Conservation (phyloP, 2,888 invertebrate species). For the Dugesia japonica region DNA sequence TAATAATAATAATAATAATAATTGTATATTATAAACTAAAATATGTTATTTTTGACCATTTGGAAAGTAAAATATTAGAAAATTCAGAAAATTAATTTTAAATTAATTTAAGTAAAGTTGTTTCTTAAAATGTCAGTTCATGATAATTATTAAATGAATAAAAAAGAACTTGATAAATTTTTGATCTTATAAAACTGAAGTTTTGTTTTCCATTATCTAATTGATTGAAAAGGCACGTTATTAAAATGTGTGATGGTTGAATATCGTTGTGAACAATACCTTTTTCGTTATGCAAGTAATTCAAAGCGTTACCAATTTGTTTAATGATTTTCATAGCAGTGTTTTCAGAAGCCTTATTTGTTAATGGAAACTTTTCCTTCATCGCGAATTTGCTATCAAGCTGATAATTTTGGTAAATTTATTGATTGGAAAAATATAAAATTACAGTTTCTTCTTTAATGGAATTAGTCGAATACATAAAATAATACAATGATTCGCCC, state of each 20-base stretch:
- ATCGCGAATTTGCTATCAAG: not conserved
- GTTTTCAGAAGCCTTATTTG: not conserved
- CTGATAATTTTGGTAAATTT: not conserved
- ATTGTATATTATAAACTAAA: no score
- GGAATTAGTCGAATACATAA: not conserved
- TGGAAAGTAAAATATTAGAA: no score
- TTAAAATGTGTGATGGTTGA: not conserved
- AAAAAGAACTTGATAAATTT: not conserved
- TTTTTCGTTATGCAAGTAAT: not conserved
- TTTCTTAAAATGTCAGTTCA: no score
- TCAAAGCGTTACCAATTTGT: not conserved
- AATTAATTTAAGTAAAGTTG: no score
- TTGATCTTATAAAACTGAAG: not conserved
- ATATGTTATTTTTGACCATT: no score
- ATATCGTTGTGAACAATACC: not conserved
- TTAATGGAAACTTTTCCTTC: not conserved
- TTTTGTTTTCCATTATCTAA: not conserved
- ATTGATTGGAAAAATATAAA: not conserved
- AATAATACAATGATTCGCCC: not conserved
- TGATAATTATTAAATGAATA: no score
- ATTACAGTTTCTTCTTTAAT: not conserved
- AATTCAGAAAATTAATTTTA: no score
- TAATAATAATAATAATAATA: no score
- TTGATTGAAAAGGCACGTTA: not conserved
- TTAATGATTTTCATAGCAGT: not conserved